A percentile compares a stretch with the other conserved stretches of the same genome.
These are phyloP conservation scores for Macropis europaea DNA, from an alignment of 2,888 invertebrate genomes.

Conservation along the genomic window DNA sequence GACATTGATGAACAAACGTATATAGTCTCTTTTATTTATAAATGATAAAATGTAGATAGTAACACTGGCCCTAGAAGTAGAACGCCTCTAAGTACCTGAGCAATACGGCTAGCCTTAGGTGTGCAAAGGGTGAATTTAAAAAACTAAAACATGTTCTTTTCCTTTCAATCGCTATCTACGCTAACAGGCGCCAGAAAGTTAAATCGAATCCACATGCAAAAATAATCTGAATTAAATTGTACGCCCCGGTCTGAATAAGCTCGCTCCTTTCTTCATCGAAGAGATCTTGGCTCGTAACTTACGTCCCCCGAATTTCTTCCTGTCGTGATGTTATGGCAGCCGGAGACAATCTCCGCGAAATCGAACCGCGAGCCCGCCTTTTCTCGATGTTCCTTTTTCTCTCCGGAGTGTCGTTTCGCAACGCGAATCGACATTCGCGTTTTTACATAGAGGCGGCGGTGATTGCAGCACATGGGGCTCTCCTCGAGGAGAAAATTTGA, in stretches of 20 bases:
- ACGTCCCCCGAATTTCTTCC: neutral
- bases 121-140: too few species aligned
- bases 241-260: conserved; percentile 9
- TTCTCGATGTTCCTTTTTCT: conserved; percentile 9
- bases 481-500: conserved; percentile 52
- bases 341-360: conserved; percentile 46
- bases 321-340: neutral
- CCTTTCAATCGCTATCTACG: too few species aligned
- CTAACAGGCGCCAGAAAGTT: too few species aligned
- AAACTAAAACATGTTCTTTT: too few species aligned
- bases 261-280: conserved; percentile 21
- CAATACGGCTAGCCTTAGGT: too few species aligned
- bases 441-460: conserved; percentile 26
- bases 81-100: too few species aligned
- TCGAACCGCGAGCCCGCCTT: conserved; percentile 37
- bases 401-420: conserved; percentile 51
- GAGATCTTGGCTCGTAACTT: conserved; percentile 12
- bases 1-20: too few species aligned
- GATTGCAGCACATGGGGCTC: conserved; percentile 48
- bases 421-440: conserved; percentile 47
- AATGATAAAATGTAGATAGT: too few species aligned
- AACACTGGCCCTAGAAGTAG: too few species aligned
- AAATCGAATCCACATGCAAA: too few species aligned
- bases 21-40: too few species aligned
- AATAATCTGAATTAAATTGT: too few species aligned